Conservation (phyloP, 2,797 vertebrate genomes). For the Falco peregrinus region DNA sequence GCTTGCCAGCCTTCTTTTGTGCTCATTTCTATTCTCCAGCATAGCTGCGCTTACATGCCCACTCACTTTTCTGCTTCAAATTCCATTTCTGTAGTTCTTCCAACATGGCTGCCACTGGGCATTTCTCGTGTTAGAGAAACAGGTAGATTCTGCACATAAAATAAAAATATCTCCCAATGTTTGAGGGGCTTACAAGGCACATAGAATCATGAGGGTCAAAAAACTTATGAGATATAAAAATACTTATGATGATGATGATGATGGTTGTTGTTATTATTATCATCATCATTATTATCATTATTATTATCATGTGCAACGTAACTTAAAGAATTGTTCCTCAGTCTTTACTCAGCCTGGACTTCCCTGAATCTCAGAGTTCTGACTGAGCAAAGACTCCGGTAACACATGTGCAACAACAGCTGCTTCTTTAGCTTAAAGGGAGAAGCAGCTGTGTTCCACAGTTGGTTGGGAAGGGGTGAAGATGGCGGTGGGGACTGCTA, state of each 20-base stretch:
- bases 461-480: conserved; percentile 29
- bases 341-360: not conserved
- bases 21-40: not conserved
- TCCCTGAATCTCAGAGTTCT: not conserved
- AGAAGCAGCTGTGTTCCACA: conserved; percentile 54
- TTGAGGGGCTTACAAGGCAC: not conserved
- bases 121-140: not conserved
- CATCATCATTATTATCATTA: no score
- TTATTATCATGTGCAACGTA: not conserved
- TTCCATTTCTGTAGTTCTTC: not conserved
- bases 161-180: not conserved
- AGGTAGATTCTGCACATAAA: not conserved
- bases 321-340: not conserved
- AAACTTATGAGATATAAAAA: not conserved
- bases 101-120: not conserved
- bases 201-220: not conserved
- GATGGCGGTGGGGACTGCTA: not conserved
- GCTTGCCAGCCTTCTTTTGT: not conserved
- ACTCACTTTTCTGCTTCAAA: not conserved
- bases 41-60: not conserved
- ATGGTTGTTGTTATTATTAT: not conserved
- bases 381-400: not conserved
- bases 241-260: no score
- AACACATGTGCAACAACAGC: conserved; percentile 45
- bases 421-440: conserved; percentile 27